A percentile compares a stretch with the other conserved stretches of the same genome.
phyloP scores from a whole-genome alignment of 2,797 vertebrate genomes.

The Morelia viridis region DNA sequence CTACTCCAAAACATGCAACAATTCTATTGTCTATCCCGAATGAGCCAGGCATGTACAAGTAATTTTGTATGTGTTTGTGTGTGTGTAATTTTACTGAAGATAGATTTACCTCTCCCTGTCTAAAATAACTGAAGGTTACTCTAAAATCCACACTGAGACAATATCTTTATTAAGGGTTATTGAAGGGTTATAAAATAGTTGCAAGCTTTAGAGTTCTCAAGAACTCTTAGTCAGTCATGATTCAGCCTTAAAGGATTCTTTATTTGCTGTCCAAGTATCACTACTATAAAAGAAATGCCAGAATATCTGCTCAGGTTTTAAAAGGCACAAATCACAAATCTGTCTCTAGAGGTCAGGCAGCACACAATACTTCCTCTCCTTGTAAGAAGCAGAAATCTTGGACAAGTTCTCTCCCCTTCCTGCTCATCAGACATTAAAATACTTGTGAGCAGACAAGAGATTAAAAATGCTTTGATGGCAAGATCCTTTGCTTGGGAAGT shows the following conservation, averaged over 20 bases:
- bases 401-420: neutral
- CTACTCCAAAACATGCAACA: neutral
- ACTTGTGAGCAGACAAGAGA: neutral
- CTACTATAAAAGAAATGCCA: neutral
- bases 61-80: neutral
- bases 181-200: neutral
- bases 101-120: neutral
- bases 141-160: neutral
- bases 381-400: neutral
- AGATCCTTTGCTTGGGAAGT: neutral
- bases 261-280: neutral
- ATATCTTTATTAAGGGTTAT: neutral
- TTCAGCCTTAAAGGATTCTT: neutral
- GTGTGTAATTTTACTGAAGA: neutral
- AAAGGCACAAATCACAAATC: neutral
- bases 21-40: neutral
- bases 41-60: neutral
- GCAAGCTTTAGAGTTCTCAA: neutral
- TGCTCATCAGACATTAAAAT: neutral
- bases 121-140: neutral
- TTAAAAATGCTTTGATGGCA: neutral
- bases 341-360: neutral
- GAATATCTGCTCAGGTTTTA: neutral
- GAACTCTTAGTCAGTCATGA: neutral
- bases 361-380: neutral